A percentile compares a stretch with the other conserved stretches of the same genome.
These are phyloP conservation scores for Heliothis virescens DNA, from an alignment of 1,140 invertebrate species.

Conservation along the genomic window DNA sequence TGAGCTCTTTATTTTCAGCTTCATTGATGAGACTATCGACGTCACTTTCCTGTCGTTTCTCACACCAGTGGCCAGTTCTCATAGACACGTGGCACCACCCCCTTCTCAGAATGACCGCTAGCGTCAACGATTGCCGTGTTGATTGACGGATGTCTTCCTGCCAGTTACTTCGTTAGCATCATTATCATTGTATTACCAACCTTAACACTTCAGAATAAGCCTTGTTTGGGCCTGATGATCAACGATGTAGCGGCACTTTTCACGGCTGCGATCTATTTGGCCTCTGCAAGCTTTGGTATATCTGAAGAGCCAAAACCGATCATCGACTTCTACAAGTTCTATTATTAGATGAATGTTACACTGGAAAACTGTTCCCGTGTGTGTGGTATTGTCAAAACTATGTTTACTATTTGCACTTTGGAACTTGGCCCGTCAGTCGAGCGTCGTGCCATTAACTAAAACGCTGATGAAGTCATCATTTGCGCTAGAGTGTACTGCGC, in stretches of 20 bases:
- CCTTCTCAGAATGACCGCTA: slow-evolving; percentile 68
- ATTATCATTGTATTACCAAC: slow-evolving; percentile 45
- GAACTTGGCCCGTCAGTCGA: slow-evolving; percentile 37
- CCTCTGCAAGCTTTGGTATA: slow-evolving; percentile 58
- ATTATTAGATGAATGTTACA: slow-evolving; percentile 43
- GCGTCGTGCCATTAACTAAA: slow-evolving; percentile 35
- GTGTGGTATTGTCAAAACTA: slow-evolving; percentile 28
- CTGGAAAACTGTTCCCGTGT: slow-evolving; percentile 25
- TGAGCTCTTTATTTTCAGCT: slow-evolving; percentile 16
- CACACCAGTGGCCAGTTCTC: slow-evolving; percentile 29
- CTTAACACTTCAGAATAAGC: slow-evolving; percentile 47
- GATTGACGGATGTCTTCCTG: slow-evolving; percentile 79
- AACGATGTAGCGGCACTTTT: slow-evolving; percentile 55
- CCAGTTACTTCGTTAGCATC: slow-evolving; percentile 56
- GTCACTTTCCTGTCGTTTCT: slow-evolving; percentile 48
- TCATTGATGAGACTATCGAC: slow-evolving; percentile 50
- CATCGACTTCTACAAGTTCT: slow-evolving; percentile 50
- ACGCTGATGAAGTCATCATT: slow-evolving; percentile 32
- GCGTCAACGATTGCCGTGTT: slow-evolving; percentile 64
- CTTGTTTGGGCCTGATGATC: slow-evolving; percentile 20
- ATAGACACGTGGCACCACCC: slow-evolving; percentile 57
- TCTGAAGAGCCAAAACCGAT: slow-evolving; percentile 60
- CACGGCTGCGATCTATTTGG: slow-evolving; percentile 65
- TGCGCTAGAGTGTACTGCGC: not conserved
- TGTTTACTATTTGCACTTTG: slow-evolving; percentile 46